Percentiles rank a stretch among this genome's conserved stretches.
These are phyloP conservation scores for Strongylocentrotus purpuratus DNA, from an alignment of 35 echinoderm and acorn worm genomes.

Conservation along the genomic window DNA sequence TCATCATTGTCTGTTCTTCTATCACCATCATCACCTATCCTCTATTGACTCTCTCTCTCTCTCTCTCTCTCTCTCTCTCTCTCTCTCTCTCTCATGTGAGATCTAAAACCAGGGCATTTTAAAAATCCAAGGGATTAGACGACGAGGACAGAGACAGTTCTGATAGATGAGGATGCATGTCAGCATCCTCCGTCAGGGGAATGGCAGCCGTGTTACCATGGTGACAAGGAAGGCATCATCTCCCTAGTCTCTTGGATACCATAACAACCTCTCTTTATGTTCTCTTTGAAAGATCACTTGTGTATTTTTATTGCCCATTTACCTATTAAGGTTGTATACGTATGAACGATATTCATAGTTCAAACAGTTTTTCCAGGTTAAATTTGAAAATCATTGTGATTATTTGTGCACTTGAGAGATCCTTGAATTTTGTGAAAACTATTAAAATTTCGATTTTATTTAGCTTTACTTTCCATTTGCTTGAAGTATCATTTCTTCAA, in stretches of 20 bases:
- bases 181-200: neutral
- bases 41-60: no score
- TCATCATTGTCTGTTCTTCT: neutral
- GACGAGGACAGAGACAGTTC: neutral
- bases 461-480: no score
- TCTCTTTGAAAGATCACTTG: neutral
- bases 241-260: neutral
- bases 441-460: no score
- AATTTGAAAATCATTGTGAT: no score
- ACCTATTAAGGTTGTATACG: neutral
- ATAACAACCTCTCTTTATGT: neutral
- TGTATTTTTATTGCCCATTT: neutral
- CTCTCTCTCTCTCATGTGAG: neutral
- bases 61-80: no score
- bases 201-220: neutral
- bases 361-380: neutral
- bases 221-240: neutral
- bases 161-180: neutral
- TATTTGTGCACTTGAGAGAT: neutral
- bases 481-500: no score
- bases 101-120: conserved; percentile 1
- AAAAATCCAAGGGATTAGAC: neutral
- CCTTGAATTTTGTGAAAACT: neutral
- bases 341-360: neutral
- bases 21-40: no score